Evolutionary conservation across 2,888 invertebrate genomes (phyloP).

Genomic region (Dynastes hyllus): DNA sequence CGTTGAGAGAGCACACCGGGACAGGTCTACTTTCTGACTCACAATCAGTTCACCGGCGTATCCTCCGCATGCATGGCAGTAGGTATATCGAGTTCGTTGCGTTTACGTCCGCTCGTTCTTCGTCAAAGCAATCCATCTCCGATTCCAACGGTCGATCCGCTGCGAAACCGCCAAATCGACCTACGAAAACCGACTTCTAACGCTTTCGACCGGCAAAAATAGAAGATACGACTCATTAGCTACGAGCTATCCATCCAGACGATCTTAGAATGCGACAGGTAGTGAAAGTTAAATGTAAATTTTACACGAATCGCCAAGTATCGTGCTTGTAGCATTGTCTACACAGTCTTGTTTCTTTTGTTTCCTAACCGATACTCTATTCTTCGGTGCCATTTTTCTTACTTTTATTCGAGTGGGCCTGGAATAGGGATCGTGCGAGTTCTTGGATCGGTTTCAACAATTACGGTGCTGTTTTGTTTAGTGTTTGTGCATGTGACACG

Average conservation of each 20-base stretch:
- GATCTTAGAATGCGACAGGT: background rate
- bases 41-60: conserved; percentile 30
- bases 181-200: background rate
- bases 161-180: background rate
- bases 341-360: conserved; percentile 24
- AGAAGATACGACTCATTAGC: conserved; percentile 24
- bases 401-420: background rate
- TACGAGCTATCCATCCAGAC: conserved; percentile 7
- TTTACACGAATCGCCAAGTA: background rate
- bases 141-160: conserved; percentile 3
- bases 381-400: conserved; percentile 1
- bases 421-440: background rate
- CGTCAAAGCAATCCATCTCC: background rate
- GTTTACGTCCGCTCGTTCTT: conserved; percentile 2
- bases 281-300: conserved; percentile 41
- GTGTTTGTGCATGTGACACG: conserved; percentile 16
- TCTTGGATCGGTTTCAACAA: conserved; percentile 27
- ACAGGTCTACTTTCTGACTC: conserved; percentile 38
- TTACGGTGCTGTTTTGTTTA: conserved; percentile 26
- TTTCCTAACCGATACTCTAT: conserved; percentile 6
- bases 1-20: conserved; percentile 27
- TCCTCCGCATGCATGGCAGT: conserved; percentile 14
- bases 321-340: background rate
- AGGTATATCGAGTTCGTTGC: conserved; percentile 11
- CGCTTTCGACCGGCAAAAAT: background rate